phyloP scores from a whole-genome alignment of 2,797 vertebrate species.

The Liparis tanakae region DNA sequence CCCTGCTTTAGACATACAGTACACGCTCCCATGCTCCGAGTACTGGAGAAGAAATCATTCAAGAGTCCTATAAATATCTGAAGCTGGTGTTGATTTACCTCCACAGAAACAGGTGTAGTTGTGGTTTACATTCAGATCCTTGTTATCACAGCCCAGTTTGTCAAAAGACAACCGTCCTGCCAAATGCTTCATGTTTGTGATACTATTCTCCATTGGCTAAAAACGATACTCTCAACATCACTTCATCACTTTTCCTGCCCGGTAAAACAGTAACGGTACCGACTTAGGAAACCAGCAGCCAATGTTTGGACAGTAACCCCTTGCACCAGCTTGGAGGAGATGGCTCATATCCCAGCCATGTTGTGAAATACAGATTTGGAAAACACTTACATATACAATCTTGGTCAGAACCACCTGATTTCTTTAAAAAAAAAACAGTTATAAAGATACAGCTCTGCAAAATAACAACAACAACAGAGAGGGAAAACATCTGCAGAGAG shows the following conservation, averaged over 20 bases:
- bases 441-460: slow-evolving; percentile 27
- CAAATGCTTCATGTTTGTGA: slow-evolving; percentile 43
- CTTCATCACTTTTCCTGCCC: slow-evolving; percentile 7
- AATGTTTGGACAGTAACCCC: slow-evolving; percentile 29
- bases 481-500: slow-evolving; percentile 79
- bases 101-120: slow-evolving; percentile 33
- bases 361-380: slow-evolving; percentile 1
- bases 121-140: slow-evolving; percentile 38
- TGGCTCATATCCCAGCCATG: background rate
- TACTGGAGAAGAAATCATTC: slow-evolving; percentile 51
- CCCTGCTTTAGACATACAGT: slow-evolving; percentile 51
- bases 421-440: slow-evolving; percentile 19
- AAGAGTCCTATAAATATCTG: slow-evolving; percentile 57
- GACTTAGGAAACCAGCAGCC: slow-evolving; percentile 27
- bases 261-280: slow-evolving; percentile 15
- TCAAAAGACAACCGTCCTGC: slow-evolving; percentile 36
- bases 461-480: slow-evolving; percentile 75
- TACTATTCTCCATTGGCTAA: slow-evolving; percentile 7
- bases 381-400: slow-evolving; percentile 8
- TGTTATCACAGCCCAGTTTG: slow-evolving; percentile 32
- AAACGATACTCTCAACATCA: background rate
- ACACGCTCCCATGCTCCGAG: slow-evolving; percentile 17
- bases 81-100: slow-evolving; percentile 33
- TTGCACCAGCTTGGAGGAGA: slow-evolving; percentile 23
- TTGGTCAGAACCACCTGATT: slow-evolving; percentile 44